Base-by-base conservation (phyloP, 2,888 invertebrate genomes). In the Hirtodrosophila cameraria region DNA sequence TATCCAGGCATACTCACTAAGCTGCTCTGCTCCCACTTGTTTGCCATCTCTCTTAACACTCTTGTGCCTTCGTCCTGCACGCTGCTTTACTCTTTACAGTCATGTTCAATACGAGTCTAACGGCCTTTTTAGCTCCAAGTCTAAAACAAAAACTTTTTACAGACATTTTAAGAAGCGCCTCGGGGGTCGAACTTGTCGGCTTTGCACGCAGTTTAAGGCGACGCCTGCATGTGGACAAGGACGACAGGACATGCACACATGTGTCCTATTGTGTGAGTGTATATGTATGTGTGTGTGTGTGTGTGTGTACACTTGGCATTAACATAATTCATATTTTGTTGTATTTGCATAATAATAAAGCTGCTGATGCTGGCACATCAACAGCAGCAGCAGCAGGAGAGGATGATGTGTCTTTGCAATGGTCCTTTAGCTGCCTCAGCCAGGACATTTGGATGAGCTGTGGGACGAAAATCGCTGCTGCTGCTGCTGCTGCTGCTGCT, bases 251-350 rank as follows among this genome's bases (percentile, higher is more conserved):
- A 42, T 58, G 55, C 55, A 62, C 42, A 52, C 42, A 58, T 58
- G 50, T 52, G 52, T 27, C 16, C 45, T 13, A 25, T 20, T 28
- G 28, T 45, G 18, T 31, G 12, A 9, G 16, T 50, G 42, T 53
- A 13, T 36, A 28, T 42, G 15, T 36, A 28, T 42, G 25, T 53
- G 11, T 38, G 20, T 43, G 46, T 28, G 36, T 49, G 23, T 50
- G 11, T 60, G 49, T 69, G 65, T 78, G 43, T 76, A 69, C 65
- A 48, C 58, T 75, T 71, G 77, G 77, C 69, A 78, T 78, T 77
- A 80, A 73, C 77, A 77, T 77, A 77, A 77, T 80, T 77, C 80
- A 77, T 80, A 77, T 77, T 80, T 77, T 80, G 77, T 80, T 80
- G 77, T 77, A 77, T 77, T 77, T 77, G 77, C 77, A 80, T 77